Percentiles rank a stretch among this genome's conserved stretches.
These are phyloP conservation scores for Drosophila leontia DNA, from an alignment of 1,140 invertebrate genomes.

Conservation along the genomic window DNA sequence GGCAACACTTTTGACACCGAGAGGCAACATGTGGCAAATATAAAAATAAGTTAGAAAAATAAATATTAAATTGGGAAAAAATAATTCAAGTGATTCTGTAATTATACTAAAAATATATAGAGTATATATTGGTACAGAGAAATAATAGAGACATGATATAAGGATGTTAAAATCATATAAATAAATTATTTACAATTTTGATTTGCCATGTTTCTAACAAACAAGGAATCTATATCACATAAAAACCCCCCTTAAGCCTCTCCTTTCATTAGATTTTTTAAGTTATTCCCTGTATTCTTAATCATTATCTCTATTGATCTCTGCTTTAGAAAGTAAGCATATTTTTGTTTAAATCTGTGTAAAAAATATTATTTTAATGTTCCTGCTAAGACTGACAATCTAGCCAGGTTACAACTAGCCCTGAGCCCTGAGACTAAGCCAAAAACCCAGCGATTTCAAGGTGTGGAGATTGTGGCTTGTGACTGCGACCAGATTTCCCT, in stretches of 20 bases:
- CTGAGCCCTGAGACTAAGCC: conserved; percentile 1
- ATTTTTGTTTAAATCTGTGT: neutral
- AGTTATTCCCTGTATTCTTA: neutral
- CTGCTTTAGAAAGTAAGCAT: conserved; percentile 4
- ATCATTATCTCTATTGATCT: neutral
- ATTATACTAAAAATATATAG: neutral
- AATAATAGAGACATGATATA: too few relatives aligned
- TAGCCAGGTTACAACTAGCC: conserved; percentile 21
- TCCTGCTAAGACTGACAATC: neutral
- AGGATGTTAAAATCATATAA: neutral
- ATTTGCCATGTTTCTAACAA: too few relatives aligned
- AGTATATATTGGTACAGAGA: neutral
- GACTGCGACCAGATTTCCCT: conserved; percentile 33
- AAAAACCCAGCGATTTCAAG: conserved; percentile 33
- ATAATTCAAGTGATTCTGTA: neutral
- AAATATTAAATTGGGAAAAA: neutral
- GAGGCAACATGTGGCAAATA: conserved; percentile 29
- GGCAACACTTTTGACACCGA: conserved; percentile 34
- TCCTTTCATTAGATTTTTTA: neutral
- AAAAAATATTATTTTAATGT: conserved; percentile 9
- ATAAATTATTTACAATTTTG: neutral
- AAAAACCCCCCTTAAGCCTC: too few relatives aligned
- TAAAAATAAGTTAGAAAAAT: neutral
- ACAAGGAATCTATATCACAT: too few relatives aligned
- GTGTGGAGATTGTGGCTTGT: conserved; percentile 42